Conservation (phyloP, 2,888 invertebrate species). For the Eilema caniola region DNA sequence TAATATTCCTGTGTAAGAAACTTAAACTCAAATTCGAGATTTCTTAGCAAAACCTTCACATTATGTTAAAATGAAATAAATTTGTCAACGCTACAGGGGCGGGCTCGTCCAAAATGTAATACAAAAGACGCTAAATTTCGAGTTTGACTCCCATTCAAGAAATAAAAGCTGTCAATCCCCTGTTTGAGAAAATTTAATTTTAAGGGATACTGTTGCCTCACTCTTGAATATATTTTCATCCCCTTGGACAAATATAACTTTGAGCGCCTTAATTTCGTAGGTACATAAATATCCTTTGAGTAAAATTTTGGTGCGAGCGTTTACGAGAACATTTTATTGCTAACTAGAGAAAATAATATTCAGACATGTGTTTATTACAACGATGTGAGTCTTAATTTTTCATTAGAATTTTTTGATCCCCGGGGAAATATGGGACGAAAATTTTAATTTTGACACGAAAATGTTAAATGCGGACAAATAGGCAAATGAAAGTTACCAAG, state of each 20-base stretch:
- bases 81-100: slow-evolving; percentile 29
- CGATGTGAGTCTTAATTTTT: slow-evolving; percentile 22
- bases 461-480: slow-evolving; percentile 31
- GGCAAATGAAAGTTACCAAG: slow-evolving; percentile 14
- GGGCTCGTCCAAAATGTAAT: slow-evolving; percentile 36
- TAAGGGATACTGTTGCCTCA: slow-evolving; percentile 33
- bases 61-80: slow-evolving; percentile 32
- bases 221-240: slow-evolving; percentile 48
- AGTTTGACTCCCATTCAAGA: slow-evolving; percentile 38
- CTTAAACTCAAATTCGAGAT: slow-evolving; percentile 12
- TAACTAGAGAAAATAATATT: slow-evolving; percentile 33
- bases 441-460: slow-evolving; percentile 40
- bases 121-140: slow-evolving; percentile 39
- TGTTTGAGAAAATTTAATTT: slow-evolving; percentile 47
- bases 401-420: slow-evolving; percentile 35
- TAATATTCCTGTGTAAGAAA: not conserved
- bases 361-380: slow-evolving; percentile 7
- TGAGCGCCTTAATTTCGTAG: slow-evolving; percentile 43
- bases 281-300: slow-evolving; percentile 39
- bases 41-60: slow-evolving; percentile 18
- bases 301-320: slow-evolving; percentile 29
- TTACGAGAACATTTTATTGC: slow-evolving; percentile 25
- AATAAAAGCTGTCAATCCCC: slow-evolving; percentile 40
- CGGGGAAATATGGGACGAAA: slow-evolving; percentile 34
- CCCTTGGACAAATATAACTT: slow-evolving; percentile 48